phyloP scores from a whole-genome alignment of 2,888 invertebrate genomes.

The Octonoba sinensis region DNA sequence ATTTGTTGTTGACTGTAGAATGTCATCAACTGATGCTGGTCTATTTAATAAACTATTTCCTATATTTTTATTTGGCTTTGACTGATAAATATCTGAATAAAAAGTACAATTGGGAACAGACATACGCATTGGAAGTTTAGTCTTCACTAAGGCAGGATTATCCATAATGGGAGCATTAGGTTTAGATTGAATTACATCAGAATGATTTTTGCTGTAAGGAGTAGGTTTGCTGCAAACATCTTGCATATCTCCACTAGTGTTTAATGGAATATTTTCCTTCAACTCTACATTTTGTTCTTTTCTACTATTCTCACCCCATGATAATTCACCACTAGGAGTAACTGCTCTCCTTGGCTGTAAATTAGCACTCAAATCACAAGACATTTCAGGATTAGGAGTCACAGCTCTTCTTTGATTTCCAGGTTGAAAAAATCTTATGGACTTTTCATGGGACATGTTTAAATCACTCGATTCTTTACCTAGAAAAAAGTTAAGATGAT shows the following conservation, averaged over 20 bases:
- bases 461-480: slow-evolving; percentile 30
- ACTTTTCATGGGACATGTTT: slow-evolving; percentile 38
- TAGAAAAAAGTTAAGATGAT: neutral
- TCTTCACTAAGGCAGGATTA: neutral
- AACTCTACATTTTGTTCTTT: slow-evolving; percentile 10
- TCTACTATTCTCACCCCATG: slow-evolving; percentile 41
- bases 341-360: slow-evolving; percentile 59
- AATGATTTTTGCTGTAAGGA: neutral
- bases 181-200: neutral
- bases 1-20: slow-evolving; percentile 8
- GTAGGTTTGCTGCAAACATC: neutral
- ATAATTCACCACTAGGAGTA: slow-evolving; percentile 59
- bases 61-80: neutral
- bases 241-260: neutral
- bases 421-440: slow-evolving; percentile 10
- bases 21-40: slow-evolving; percentile 17
- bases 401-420: slow-evolving; percentile 52
- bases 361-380: slow-evolving; percentile 52
- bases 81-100: neutral
- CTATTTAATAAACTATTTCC: slow-evolving; percentile 3
- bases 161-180: too few relatives aligned
- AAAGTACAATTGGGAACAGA: slow-evolving; percentile 43
- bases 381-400: slow-evolving; percentile 58
- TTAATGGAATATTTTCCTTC: slow-evolving; percentile 20
- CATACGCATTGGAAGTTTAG: slow-evolving; percentile 23